Evolutionary conservation across 2,797 vertebrate genomes (phyloP).

Genomic region (Chanos chanos): DNA sequence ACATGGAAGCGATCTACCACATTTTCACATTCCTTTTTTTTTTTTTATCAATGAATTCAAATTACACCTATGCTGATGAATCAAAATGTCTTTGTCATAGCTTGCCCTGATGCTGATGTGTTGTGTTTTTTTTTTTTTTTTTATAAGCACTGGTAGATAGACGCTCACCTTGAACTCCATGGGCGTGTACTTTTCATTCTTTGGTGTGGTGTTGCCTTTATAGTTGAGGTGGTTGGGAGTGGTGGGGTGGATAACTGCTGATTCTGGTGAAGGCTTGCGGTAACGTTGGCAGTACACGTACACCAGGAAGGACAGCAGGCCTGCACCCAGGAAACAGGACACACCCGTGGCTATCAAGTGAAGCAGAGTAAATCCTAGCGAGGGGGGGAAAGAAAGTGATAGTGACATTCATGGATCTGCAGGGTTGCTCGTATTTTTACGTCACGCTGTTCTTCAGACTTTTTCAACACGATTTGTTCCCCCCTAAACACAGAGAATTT

Average conservation of each 20-base stretch:
- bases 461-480: not conserved
- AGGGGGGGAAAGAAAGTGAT: constrained; percentile 40
- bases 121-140: too few species aligned
- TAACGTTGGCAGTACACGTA: constrained; percentile 93
- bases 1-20: too few species aligned
- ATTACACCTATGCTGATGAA: too few species aligned
- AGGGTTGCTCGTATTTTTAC: not conserved
- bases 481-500: not conserved
- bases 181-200: constrained; percentile 89
- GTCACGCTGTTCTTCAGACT: too few species aligned
- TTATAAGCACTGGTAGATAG: too few species aligned
- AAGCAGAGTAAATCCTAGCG: constrained; percentile 93
- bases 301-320: constrained; percentile 90
- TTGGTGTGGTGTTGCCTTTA: constrained; percentile 85
- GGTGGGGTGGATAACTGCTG: constrained; percentile 82
- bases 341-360: constrained; percentile 94
- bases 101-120: too few species aligned
- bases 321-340: constrained; percentile 94
- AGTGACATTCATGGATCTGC: not conserved
- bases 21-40: too few species aligned
- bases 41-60: too few species aligned
- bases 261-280: constrained; percentile 91
- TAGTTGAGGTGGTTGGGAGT: constrained; percentile 89
- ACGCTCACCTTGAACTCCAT: constrained; percentile 86
- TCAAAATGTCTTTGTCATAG: too few species aligned